A percentile compares a stretch with the other conserved stretches of the same genome.
These are phyloP conservation scores for Oedothorax gibbosus DNA, from an alignment of 1,140 invertebrate species.

Conservation along the genomic window DNA sequence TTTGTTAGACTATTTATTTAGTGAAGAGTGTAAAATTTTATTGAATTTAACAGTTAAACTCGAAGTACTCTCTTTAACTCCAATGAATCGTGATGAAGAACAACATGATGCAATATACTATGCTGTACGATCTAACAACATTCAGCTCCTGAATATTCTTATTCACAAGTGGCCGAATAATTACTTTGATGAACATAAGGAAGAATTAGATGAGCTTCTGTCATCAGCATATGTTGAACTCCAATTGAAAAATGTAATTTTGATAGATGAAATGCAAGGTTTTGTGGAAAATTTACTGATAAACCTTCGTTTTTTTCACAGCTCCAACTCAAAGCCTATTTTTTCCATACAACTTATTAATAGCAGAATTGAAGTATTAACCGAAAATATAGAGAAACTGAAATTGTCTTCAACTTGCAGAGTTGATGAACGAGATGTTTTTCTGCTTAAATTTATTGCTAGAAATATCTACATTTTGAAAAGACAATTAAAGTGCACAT, in stretches of 20 bases:
- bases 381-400: background rate
- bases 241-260: background rate
- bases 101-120: conserved; percentile 26
- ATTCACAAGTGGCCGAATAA: background rate
- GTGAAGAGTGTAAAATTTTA: background rate
- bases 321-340: background rate
- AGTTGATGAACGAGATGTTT: background rate
- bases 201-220: conserved; percentile 37
- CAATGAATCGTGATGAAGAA: background rate
- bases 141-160: background rate
- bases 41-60: background rate
- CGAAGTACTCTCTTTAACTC: background rate
- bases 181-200: background rate
- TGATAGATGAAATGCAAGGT: conserved; percentile 7
- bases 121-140: conserved; percentile 24
- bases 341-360: background rate
- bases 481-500: conserved; percentile 13
- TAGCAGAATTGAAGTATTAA: background rate
- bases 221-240: conserved; percentile 12
- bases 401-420: background rate
- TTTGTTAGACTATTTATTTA: conserved; percentile 13
- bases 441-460: conserved; percentile 1
- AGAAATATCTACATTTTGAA: conserved; percentile 9
- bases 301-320: conserved; percentile 12
- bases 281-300: conserved; percentile 27